phyloP scores from a whole-genome alignment of 23 tunicate species.

The Oikopleura vanhoeffeni region DNA sequence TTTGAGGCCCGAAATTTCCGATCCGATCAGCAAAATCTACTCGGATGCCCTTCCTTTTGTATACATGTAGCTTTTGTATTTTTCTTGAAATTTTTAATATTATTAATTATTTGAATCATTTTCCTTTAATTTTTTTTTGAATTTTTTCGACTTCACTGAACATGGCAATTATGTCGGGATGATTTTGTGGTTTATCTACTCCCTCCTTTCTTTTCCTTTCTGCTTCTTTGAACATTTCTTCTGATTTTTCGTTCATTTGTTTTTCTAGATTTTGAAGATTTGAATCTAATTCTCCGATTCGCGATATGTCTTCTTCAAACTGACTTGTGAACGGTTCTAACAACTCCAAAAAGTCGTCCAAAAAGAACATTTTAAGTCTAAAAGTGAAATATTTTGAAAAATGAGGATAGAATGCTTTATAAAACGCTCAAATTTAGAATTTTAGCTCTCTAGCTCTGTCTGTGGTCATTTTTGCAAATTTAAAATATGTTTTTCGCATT shows the following conservation, averaged over 20 bases:
- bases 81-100: too few relatives aligned
- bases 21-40: too few relatives aligned
- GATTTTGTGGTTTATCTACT: background rate
- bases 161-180: background rate
- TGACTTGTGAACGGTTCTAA: background rate
- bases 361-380: conserved; percentile 5
- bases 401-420: too few relatives aligned
- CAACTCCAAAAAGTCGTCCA: conserved; percentile 5
- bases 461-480: too few relatives aligned
- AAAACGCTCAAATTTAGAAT: too few relatives aligned
- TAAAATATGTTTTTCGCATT: too few relatives aligned
- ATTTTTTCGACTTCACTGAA: background rate
- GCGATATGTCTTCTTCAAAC: conserved; percentile 1
- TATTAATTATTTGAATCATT: background rate
- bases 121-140: background rate
- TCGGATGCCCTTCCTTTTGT: too few relatives aligned
- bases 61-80: too few relatives aligned
- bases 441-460: too few relatives aligned
- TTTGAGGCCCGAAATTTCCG: too few relatives aligned
- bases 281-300: background rate
- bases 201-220: background rate
- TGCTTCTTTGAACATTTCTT: background rate
- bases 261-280: background rate
- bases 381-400: too few relatives aligned
- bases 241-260: conserved; percentile 12